phyloP scores from a whole-genome alignment of 2,888 invertebrate species.

The Buathra laborator region DNA sequence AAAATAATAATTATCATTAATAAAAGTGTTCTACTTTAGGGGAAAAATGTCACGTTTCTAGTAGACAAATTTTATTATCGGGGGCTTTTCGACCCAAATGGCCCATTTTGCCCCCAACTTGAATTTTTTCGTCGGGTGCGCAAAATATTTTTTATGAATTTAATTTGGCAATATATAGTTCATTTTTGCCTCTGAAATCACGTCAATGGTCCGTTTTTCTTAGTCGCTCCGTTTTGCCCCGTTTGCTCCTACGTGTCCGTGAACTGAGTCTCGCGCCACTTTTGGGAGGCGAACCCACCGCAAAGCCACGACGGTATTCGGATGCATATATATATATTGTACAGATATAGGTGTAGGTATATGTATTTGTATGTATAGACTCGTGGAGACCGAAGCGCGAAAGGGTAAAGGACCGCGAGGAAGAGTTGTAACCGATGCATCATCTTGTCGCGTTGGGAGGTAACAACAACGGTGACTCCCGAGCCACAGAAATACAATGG shows the following conservation, averaged over 20 bases:
- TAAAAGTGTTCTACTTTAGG: no score
- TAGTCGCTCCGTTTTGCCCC: not conserved
- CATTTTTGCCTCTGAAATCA: no score
- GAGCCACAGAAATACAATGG: conserved; percentile 62
- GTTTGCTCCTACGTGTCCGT: conserved; percentile 9
- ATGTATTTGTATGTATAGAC: not conserved
- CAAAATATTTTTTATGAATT: no score
- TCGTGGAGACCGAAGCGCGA: not conserved
- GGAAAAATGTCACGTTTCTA: no score
- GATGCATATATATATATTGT: not conserved
- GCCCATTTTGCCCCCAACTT: no score
- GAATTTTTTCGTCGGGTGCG: no score
- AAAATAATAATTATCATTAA: no score
- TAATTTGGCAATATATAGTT: no score
- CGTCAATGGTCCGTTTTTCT: no score
- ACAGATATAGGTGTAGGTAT: not conserved
- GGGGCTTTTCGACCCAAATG: no score
- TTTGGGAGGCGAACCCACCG: conserved; percentile 47
- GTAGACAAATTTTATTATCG: no score
- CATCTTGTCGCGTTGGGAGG: conserved; percentile 84
- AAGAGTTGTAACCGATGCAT: conserved; percentile 77
- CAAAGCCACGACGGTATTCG: not conserved
- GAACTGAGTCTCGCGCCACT: conserved; percentile 50
- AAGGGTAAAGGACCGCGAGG: conserved; percentile 55
- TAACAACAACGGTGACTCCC: conserved; percentile 68